Conservation (phyloP, 2,113 vertebrate genomes). For the Sylvicapra grimmia region DNA sequence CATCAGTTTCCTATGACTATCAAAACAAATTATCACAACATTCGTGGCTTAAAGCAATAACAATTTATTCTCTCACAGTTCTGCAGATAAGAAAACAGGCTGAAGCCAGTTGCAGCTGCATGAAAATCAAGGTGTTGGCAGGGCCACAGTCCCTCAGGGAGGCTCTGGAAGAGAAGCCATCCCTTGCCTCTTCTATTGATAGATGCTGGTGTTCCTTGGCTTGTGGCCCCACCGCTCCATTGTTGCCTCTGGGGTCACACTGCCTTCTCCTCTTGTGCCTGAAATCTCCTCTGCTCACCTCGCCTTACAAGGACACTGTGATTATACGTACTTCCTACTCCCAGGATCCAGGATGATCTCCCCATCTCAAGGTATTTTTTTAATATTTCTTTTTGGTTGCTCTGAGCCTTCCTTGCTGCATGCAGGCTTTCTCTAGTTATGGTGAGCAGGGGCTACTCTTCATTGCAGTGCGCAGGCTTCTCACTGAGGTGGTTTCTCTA, state of each 20-base stretch:
- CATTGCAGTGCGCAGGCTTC: background rate
- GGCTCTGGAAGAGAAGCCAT: background rate
- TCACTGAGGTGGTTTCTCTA: background rate
- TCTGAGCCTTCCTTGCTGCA: background rate
- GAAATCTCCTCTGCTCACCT: background rate
- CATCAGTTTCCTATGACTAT: background rate
- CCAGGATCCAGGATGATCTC: background rate
- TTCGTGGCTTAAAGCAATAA: background rate
- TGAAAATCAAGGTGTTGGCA: background rate
- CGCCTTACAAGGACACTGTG: background rate
- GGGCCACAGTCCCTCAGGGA: background rate
- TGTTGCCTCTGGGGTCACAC: background rate
- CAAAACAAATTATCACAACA: background rate
- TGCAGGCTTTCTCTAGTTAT: background rate
- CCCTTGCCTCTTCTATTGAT: background rate
- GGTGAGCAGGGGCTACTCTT: background rate
- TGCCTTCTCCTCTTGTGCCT: background rate
- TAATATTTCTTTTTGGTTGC: background rate
- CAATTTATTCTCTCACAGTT: background rate
- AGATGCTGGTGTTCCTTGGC: background rate
- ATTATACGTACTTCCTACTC: background rate
- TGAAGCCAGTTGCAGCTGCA: background rate
- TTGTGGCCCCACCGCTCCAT: background rate
- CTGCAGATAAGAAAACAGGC: background rate
- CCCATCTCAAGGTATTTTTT: background rate